Conservation (phyloP, 1,140 invertebrate genomes). For the Popillia japonica region DNA sequence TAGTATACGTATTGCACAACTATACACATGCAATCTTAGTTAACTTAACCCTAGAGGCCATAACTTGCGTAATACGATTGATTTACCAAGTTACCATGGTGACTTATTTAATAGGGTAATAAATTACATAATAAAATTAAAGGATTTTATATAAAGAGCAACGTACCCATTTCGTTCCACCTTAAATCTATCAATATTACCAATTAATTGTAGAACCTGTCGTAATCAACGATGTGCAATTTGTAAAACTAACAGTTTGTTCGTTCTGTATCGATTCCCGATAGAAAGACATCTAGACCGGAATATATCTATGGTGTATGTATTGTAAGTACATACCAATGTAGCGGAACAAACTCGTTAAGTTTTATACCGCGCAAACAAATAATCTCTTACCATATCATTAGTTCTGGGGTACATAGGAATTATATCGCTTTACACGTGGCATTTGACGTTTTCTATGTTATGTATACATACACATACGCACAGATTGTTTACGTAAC, state of each 20-base stretch:
- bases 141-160: background rate
- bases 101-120: background rate
- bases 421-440: background rate
- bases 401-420: background rate
- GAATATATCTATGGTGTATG: too few species aligned
- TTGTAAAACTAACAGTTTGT: background rate
- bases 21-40: background rate
- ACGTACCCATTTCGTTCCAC: background rate
- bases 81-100: slow-evolving; percentile 1
- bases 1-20: background rate
- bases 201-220: background rate
- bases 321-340: too few species aligned
- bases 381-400: background rate
- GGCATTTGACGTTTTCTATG: background rate
- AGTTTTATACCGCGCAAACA: background rate
- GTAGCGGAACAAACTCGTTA: background rate
- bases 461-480: background rate
- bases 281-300: background rate
- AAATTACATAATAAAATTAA: background rate
- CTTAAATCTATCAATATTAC: background rate
- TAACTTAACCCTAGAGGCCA: background rate
- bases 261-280: background rate
- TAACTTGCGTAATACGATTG: background rate
- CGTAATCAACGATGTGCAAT: background rate
- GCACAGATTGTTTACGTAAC: background rate